Evolutionary conservation across 1,140 invertebrate species (phyloP).

Genomic region (Trichonephila clavipes): DNA sequence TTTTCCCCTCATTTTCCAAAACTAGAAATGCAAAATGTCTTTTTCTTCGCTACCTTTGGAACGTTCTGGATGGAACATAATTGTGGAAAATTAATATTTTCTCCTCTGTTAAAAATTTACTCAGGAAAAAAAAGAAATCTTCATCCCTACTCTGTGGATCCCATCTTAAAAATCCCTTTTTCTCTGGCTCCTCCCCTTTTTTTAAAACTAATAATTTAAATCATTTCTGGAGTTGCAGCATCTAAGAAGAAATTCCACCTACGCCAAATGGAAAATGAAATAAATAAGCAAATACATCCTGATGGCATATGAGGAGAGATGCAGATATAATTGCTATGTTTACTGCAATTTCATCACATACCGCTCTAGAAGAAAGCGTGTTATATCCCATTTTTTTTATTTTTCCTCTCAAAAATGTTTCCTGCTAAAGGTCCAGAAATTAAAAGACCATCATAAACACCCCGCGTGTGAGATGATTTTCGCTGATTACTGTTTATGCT

Average conservation of each 20-base stretch:
- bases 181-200: conserved; percentile 27
- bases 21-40: no score
- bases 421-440: conserved; percentile 39
- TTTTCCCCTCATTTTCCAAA: no score
- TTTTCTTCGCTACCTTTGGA: background rate
- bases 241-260: background rate
- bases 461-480: background rate
- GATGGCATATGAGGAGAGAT: background rate
- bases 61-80: background rate
- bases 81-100: background rate
- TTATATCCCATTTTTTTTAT: background rate
- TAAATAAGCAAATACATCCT: background rate
- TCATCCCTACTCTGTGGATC: background rate
- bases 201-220: conserved; percentile 66
- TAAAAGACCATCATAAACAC: conserved; percentile 66
- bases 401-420: background rate
- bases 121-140: background rate
- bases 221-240: background rate
- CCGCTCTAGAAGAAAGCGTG: conserved; percentile 24
- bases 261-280: background rate
- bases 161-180: background rate
- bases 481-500: conserved; percentile 61
- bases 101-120: background rate
- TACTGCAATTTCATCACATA: conserved; percentile 39
- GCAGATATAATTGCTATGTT: conserved; percentile 63